Evolutionary conservation across 2,797 vertebrate genomes (phyloP).

Genomic region (Fratercula arctica): DNA sequence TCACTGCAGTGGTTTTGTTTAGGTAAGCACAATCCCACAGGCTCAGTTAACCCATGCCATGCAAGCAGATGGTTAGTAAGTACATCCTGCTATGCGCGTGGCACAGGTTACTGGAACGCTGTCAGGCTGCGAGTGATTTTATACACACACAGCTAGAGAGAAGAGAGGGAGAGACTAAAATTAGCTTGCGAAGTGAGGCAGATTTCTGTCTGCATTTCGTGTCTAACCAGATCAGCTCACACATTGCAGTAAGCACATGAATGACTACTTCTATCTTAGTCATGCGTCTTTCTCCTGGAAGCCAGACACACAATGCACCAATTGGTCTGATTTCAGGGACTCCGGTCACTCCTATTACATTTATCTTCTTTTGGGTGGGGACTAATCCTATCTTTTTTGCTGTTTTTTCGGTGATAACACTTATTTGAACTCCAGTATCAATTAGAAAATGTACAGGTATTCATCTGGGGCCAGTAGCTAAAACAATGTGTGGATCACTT

Average conservation of each 20-base stretch:
- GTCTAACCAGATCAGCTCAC: slow-evolving; percentile 47
- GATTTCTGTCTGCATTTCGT: slow-evolving; percentile 57
- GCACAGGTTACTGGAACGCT: slow-evolving; percentile 56
- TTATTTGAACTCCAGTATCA: too few relatives aligned
- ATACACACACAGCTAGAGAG: slow-evolving; percentile 22
- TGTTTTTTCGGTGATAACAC: too few relatives aligned
- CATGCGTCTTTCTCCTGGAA: too few relatives aligned
- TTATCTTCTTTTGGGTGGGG: too few relatives aligned
- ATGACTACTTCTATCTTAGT: too few relatives aligned
- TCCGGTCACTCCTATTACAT: too few relatives aligned
- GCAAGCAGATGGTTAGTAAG: slow-evolving; percentile 58
- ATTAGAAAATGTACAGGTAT: too few relatives aligned
- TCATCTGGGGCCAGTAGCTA: too few relatives aligned
- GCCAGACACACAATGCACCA: too few relatives aligned
- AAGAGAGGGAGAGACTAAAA: slow-evolving; percentile 68
- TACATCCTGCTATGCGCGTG: not conserved
- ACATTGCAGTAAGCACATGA: slow-evolving; percentile 19
- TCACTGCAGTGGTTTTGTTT: slow-evolving; percentile 75
- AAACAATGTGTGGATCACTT: too few relatives aligned
- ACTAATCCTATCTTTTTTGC: too few relatives aligned
- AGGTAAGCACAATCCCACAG: slow-evolving; percentile 72
- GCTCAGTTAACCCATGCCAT: slow-evolving; percentile 71
- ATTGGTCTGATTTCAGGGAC: too few relatives aligned
- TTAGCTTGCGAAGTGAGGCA: slow-evolving; percentile 62
- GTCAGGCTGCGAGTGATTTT: slow-evolving; percentile 57